These are phyloP conservation scores for Rhinogobius similis DNA, from an alignment of 2,113 vertebrate genomes.

Conservation along the genomic window DNA sequence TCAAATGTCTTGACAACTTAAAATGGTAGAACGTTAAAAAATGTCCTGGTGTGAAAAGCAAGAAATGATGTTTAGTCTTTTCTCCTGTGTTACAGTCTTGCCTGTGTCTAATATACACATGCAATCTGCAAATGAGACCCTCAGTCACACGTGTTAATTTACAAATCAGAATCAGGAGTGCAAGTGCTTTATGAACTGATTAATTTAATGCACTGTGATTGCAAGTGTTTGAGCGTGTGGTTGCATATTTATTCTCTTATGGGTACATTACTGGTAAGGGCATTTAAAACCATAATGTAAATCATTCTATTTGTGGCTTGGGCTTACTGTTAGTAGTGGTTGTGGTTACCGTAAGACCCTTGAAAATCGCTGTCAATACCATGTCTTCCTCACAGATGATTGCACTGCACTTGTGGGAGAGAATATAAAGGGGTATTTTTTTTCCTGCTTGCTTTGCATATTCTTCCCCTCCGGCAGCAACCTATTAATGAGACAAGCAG, in stretches of 20 bases:
- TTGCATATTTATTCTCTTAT: conserved; percentile 21
- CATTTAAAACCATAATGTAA: conserved; percentile 2
- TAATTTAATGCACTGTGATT: conserved; percentile 47
- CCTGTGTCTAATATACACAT: conserved; percentile 1
- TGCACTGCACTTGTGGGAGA: conserved; percentile 3
- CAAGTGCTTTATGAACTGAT: conserved; percentile 51
- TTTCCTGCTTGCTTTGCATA: conserved; percentile 72
- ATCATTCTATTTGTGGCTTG: background rate
- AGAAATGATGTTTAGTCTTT: background rate
- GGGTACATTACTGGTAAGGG: background rate
- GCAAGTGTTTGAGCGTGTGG: background rate
- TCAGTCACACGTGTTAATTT: conserved; percentile 43
- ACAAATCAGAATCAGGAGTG: conserved; percentile 40
- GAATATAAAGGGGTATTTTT: conserved; percentile 33
- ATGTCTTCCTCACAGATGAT: background rate
- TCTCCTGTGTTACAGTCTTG: conserved; percentile 31
- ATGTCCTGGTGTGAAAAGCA: too few species aligned
- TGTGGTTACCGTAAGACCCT: conserved; percentile 2
- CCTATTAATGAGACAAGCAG: conserved; percentile 75
- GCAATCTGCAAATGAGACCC: conserved; percentile 11
- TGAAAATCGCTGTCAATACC: background rate
- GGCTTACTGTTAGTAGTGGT: background rate
- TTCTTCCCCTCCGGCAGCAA: conserved; percentile 65
- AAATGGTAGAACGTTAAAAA: too few species aligned
- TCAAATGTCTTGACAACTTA: too few species aligned